phyloP scores from a whole-genome alignment of 1,140 invertebrate genomes.

The Saccostrea cuccullata region DNA sequence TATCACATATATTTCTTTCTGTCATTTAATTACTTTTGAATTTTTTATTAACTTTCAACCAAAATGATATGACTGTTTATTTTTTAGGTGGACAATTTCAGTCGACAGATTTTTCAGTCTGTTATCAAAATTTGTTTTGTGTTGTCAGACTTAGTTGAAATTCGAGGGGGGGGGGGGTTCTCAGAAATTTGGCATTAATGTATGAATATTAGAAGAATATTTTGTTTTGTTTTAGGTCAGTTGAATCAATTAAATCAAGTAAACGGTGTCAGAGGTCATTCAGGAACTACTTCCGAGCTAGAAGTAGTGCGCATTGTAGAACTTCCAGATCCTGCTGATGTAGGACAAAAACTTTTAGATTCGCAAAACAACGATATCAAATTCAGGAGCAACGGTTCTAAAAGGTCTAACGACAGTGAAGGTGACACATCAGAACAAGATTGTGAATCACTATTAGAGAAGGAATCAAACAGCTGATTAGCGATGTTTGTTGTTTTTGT shows the following conservation, averaged over 20 bases:
- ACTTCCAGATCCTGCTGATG: not conserved
- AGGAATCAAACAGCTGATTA: not conserved
- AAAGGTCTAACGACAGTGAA: not conserved
- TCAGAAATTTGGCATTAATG: no score
- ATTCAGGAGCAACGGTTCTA: not conserved
- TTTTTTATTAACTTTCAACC: no score
- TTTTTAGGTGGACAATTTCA: no score
- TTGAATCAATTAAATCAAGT: not conserved
- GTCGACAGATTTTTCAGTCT: no score
- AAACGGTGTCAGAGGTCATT: not conserved
- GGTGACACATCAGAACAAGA: not conserved
- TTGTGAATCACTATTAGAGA: not conserved
- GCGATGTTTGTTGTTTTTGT: not conserved
- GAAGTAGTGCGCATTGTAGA: constrained; percentile 6
- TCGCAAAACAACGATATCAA: constrained; percentile 22
- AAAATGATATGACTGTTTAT: no score
- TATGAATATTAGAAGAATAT: no score
- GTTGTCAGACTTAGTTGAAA: no score
- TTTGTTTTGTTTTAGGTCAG: not conserved
- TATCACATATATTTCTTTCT: no score
- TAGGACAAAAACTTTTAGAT: not conserved
- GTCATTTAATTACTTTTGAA: no score
- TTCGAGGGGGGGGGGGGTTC: no score
- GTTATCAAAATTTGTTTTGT: no score
- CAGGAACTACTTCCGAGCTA: not conserved